Evolutionary conservation across 2,888 invertebrate species (phyloP).

Genomic region (Unio delphinus): DNA sequence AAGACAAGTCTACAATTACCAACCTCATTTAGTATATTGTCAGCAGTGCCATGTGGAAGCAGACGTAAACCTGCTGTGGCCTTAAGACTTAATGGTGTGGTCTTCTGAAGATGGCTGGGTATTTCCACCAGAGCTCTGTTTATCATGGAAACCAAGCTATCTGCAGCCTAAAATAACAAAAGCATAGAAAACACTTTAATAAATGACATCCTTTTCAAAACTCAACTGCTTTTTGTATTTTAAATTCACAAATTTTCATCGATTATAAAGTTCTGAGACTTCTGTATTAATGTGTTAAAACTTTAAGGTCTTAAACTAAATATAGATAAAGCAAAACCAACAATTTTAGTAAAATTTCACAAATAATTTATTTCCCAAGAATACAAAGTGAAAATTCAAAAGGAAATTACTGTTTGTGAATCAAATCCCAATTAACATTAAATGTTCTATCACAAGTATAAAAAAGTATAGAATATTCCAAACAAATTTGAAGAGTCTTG

Average conservation of each 20-base stretch:
- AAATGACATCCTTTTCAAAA: too few relatives aligned
- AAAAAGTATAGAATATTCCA: too few relatives aligned
- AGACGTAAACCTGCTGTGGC: conserved; percentile 93
- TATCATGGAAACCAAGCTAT: conserved; percentile 81
- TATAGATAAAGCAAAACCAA: too few relatives aligned
- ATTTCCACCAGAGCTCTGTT: conserved; percentile 84
- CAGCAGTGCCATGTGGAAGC: conserved; percentile 74
- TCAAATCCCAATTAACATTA: too few relatives aligned
- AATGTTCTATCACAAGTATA: too few relatives aligned
- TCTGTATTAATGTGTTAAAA: not conserved
- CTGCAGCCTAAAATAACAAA: conserved; percentile 77
- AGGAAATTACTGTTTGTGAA: too few relatives aligned
- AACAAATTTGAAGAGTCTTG: too few relatives aligned
- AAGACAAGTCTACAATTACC: conserved; percentile 6
- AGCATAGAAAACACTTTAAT: not conserved
- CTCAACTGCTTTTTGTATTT: not conserved
- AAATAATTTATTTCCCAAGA: too few relatives aligned
- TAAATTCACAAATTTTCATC: not conserved
- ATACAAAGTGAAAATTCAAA: too few relatives aligned
- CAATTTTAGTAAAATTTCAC: too few relatives aligned
- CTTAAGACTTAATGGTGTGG: conserved; percentile 88
- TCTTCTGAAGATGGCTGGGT: conserved; percentile 81
- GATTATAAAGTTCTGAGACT: not conserved
- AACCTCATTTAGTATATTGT: conserved; percentile 82
- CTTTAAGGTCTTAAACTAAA: too few relatives aligned